Conservation (phyloP, 2,113 vertebrate genomes). For the Heteronetta atricapilla region DNA sequence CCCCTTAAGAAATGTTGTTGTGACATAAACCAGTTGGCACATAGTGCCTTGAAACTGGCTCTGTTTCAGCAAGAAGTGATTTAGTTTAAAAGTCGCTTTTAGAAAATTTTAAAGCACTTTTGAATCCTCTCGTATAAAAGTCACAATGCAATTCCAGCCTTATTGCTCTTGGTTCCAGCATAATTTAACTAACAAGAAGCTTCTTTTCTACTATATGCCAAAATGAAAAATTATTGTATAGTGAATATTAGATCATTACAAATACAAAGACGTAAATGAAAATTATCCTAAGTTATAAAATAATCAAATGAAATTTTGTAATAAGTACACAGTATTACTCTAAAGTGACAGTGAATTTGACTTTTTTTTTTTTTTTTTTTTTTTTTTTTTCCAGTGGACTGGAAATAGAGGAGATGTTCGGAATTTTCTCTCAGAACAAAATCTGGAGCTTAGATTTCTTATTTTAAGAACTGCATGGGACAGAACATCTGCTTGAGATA, state of each 20-base stretch:
- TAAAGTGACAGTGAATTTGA: neutral
- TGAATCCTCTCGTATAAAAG: neutral
- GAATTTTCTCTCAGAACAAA: neutral
- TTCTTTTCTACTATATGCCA: neutral
- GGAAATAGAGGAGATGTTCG: neutral
- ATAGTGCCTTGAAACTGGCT: neutral
- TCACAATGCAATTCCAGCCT: neutral
- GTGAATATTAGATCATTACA: neutral
- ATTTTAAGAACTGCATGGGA: neutral
- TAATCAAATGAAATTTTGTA: neutral
- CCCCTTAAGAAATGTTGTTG: neutral
- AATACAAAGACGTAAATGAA: neutral
- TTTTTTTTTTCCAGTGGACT: neutral
- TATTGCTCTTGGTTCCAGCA: neutral
- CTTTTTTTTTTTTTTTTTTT: rapidly evolving
- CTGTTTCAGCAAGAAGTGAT: neutral
- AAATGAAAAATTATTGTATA: neutral
- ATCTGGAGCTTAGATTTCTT: neutral
- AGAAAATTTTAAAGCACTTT: neutral
- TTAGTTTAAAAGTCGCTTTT: neutral
- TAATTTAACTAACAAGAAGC: neutral
- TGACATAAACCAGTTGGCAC: neutral
- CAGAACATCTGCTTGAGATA: neutral
- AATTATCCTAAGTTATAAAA: neutral
- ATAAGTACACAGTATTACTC: neutral